Conservation (phyloP, 2,797 vertebrate genomes). For the Aulostomus chinensis region DNA sequence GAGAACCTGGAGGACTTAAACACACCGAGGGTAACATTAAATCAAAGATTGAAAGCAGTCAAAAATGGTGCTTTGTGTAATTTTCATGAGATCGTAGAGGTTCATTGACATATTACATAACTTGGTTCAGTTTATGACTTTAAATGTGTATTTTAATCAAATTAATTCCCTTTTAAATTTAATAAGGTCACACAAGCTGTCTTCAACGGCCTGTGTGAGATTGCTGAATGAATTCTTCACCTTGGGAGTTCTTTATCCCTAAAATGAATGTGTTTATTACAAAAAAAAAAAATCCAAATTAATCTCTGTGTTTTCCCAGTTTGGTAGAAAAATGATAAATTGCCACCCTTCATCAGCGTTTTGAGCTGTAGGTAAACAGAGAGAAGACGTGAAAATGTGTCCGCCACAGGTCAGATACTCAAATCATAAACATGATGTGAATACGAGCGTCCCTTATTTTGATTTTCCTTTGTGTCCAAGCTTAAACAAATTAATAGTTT, state of each 20-base stretch:
- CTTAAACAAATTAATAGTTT: slow-evolving; percentile 39
- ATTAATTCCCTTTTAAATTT: neutral
- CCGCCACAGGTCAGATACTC: too few relatives aligned
- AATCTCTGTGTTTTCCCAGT: neutral
- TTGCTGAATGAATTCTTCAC: neutral
- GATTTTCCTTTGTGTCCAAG: slow-evolving; percentile 29
- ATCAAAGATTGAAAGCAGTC: too few relatives aligned
- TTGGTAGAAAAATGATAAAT: neutral
- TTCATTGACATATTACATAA: neutral
- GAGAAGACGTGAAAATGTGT: neutral
- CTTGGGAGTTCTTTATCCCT: too few relatives aligned
- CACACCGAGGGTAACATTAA: too few relatives aligned
- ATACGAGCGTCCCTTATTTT: slow-evolving; percentile 40
- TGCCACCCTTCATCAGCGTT: neutral
- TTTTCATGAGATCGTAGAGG: neutral
- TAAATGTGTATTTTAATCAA: neutral
- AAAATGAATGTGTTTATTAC: neutral
- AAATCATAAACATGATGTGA: neutral
- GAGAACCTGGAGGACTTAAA: too few relatives aligned
- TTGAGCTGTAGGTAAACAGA: slow-evolving; percentile 5
- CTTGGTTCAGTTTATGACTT: neutral
- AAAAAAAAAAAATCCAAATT: neutral
- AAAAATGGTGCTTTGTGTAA: neutral
- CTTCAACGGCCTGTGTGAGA: neutral
- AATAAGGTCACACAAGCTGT: neutral